A percentile compares a stretch with the other conserved stretches of the same genome.
These are phyloP conservation scores for Rissa tridactyla DNA, from an alignment of 2,113 vertebrate genomes.

Conservation along the genomic window DNA sequence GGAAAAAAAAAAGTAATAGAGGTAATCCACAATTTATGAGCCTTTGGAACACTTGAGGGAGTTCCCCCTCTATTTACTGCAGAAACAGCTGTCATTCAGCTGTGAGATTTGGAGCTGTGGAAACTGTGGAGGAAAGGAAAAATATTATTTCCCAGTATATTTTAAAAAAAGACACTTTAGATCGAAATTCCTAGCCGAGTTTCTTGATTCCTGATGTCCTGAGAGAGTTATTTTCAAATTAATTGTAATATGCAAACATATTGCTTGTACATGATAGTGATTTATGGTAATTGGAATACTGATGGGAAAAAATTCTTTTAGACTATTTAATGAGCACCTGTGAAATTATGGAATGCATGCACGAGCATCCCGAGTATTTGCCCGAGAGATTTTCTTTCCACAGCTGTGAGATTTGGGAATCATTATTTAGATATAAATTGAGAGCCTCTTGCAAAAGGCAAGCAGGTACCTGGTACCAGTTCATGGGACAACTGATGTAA, in stretches of 20 bases:
- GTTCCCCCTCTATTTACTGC: background rate
- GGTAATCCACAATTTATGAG: background rate
- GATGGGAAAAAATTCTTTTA: background rate
- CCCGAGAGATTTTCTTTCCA: background rate
- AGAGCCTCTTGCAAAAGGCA: background rate
- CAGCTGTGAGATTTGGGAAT: background rate
- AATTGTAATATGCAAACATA: background rate
- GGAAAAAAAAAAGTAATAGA: background rate
- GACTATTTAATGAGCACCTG: conserved; percentile 15
- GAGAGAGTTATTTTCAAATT: conserved; percentile 30
- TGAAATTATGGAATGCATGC: background rate
- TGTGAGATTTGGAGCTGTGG: background rate
- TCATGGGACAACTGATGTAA: background rate
- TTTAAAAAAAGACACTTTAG: accelerated
- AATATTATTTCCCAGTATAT: background rate
- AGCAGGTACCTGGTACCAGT: background rate
- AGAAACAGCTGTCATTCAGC: background rate
- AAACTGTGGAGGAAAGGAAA: background rate
- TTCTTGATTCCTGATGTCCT: background rate
- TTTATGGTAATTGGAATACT: conserved; percentile 44
- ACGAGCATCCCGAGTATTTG: background rate
- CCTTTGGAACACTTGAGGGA: background rate
- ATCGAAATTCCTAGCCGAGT: background rate
- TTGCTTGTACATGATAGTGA: background rate
- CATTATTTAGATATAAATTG: background rate